A percentile compares a stretch with the other conserved stretches of the same genome.
These are phyloP conservation scores for Anthonomus grandis DNA, from an alignment of 1,140 invertebrate genomes.

Conservation along the genomic window DNA sequence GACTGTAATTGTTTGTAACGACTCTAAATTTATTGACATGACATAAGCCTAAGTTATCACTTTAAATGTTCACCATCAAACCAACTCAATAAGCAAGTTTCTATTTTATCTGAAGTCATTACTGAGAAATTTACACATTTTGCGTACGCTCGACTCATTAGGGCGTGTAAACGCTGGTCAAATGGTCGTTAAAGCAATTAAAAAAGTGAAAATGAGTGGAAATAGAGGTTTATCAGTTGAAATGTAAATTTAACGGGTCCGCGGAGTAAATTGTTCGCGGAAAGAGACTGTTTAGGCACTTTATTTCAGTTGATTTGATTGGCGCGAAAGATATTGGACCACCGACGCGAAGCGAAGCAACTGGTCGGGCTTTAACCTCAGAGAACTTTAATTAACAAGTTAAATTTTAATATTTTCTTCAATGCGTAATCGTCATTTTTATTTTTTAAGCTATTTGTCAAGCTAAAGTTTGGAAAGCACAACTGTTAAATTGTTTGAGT, in stretches of 20 bases:
- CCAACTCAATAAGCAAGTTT: too few relatives aligned
- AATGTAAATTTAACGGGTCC: slow-evolving; percentile 20
- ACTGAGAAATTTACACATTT: slow-evolving; percentile 19
- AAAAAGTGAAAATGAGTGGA: slow-evolving; percentile 22
- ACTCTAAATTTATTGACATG: too few relatives aligned
- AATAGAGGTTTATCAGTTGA: slow-evolving; percentile 22
- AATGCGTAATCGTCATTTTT: too few relatives aligned
- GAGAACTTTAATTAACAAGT: too few relatives aligned
- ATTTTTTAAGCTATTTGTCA: too few relatives aligned
- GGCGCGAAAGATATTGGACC: slow-evolving; percentile 14
- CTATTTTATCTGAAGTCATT: slow-evolving; percentile 13
- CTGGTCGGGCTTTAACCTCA: too few relatives aligned
- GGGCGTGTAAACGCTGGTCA: slow-evolving; percentile 19
- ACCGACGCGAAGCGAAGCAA: slow-evolving; percentile 22
- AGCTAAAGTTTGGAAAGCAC: too few relatives aligned
- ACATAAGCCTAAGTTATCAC: too few relatives aligned
- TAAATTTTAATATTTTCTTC: too few relatives aligned
- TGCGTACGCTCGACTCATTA: slow-evolving; percentile 21
- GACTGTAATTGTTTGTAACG: too few relatives aligned
- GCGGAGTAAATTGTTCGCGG: slow-evolving; percentile 19
- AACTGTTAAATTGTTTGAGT: too few relatives aligned
- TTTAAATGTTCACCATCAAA: too few relatives aligned
- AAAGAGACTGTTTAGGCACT: slow-evolving; percentile 23
- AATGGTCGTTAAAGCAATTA: slow-evolving; percentile 23
- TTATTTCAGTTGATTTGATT: slow-evolving; percentile 21